A percentile compares a stretch with the other conserved stretches of the same genome.
Evolutionary conservation across 2,797 vertebrate species (phyloP).

Genomic region (Sparus aurata): DNA sequence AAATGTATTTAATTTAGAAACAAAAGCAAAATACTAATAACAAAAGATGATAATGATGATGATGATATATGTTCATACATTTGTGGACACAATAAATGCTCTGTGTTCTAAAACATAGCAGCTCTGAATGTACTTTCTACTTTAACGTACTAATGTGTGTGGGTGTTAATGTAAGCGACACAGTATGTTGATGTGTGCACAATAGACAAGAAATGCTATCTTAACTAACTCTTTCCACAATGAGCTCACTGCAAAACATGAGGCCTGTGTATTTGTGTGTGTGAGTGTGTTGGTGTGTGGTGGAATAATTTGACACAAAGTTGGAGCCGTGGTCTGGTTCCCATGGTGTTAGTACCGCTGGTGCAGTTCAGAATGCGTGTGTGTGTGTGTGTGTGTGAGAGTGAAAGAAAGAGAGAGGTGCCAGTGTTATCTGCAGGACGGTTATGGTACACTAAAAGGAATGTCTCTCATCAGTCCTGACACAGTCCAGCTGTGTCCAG

Average conservation of each 20-base stretch:
- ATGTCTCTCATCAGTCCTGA: conserved; percentile 91
- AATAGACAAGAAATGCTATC: conserved; percentile 72
- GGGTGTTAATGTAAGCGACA: conserved; percentile 9
- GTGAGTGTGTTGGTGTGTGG: conserved; percentile 20
- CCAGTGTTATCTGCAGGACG: conserved; percentile 97
- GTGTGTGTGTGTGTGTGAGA: conserved; percentile 32
- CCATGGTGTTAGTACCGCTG: conserved; percentile 57
- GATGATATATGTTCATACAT: too few species aligned
- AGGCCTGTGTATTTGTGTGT: conserved; percentile 52
- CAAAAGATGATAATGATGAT: too few species aligned
- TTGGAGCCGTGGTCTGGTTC: conserved; percentile 70
- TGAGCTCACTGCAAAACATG: conserved; percentile 75
- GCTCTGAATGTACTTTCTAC: not conserved
- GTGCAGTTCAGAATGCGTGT: conserved; percentile 50
- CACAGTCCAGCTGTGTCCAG: conserved; percentile 91
- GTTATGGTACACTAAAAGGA: conserved; percentile 96
- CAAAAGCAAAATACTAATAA: too few species aligned
- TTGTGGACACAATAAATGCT: not conserved
- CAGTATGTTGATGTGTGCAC: conserved; percentile 36
- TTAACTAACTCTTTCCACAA: conserved; percentile 72
- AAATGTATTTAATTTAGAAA: too few species aligned
- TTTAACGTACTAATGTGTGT: not conserved
- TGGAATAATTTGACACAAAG: conserved; percentile 67
- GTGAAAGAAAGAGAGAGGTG: conserved; percentile 82
- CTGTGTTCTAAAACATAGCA: not conserved